Base-by-base conservation (phyloP, 2,888 invertebrate genomes). In the Galeopsomyia nigrocyanea region DNA sequence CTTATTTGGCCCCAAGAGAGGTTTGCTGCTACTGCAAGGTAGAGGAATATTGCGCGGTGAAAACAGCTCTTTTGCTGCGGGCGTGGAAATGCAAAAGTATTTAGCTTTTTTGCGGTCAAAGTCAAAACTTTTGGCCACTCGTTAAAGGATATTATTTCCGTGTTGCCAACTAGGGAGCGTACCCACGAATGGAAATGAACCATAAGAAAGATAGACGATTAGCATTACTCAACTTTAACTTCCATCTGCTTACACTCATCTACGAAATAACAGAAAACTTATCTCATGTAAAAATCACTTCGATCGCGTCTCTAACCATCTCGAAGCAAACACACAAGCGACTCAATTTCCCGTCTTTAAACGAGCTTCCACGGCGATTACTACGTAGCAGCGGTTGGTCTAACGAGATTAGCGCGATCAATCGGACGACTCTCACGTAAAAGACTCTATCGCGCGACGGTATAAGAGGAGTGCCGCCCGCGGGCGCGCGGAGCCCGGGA, bases 71-170 rank as follows among this genome's bases (percentile, higher is more conserved):
- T 19, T n/a, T 49, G 31, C 56, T 46, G 14, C 19, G 16, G 39
- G 56, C 22, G 50, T 31, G 26, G 46, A 49, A 61, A 55, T 62
- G 53, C 55, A 49, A 68, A 68, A 68, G 46, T 68, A 53, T 60
- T 68, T 68, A 55, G 26, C 26, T 22, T 9, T n/a, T 13, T 39
- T 31, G 17, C 53, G 50, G 50, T 94, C 13, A 39, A 13, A 39
- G 39, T 39, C 39, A 3, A 39, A 3, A 39, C 39, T 9, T 39
- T 39, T 10, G 93, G 89, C 87, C 98, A 53, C 90, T 93, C 67
- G 91, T 93, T 84, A 88, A 97, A 77, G 92, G 93, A 77, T 47
- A 17, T 61, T 49, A n/a, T 22, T 61, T 47, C 26, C 26, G 26
- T n/a, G 31, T 61, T 61, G 17, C 31, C 26, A 31, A n/a, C 16